Evolutionary conservation across 2,797 vertebrate species (phyloP).

Genomic region (Rhinella marina): DNA sequence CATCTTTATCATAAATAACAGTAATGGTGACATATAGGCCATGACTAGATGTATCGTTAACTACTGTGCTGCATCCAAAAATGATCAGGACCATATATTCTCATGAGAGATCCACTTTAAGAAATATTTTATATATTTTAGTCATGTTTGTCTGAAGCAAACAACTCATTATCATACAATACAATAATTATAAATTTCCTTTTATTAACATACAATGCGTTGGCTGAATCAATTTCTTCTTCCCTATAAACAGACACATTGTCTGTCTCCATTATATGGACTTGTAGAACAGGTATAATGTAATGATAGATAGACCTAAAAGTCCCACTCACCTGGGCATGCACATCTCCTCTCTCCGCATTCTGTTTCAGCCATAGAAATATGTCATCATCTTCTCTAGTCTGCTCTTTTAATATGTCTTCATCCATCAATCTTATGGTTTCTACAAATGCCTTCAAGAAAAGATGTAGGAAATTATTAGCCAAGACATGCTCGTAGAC

Average conservation of each 20-base stretch:
- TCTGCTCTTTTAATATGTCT: constrained; percentile 78
- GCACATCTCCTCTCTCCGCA: constrained; percentile 83
- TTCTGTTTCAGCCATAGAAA: constrained; percentile 86
- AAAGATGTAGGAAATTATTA: background rate
- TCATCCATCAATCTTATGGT: constrained; percentile 81
- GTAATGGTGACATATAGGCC: too few relatives aligned
- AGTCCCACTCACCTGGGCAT: constrained; percentile 81
- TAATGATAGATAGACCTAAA: background rate
- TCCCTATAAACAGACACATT: background rate
- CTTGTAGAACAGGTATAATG: background rate
- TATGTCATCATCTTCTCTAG: constrained; percentile 77
- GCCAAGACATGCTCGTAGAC: background rate
- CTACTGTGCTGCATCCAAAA: too few relatives aligned
- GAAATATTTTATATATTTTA: background rate
- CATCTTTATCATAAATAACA: background rate
- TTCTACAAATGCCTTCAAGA: constrained; percentile 79
- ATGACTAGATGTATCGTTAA: too few relatives aligned
- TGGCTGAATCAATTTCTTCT: background rate
- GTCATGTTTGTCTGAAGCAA: background rate
- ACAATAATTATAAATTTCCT: background rate
- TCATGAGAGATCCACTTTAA: too few relatives aligned
- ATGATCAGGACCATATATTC: too few relatives aligned
- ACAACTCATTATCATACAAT: background rate
- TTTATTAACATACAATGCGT: background rate
- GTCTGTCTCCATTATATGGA: background rate